Conservation (phyloP, 2,888 invertebrate species). For the Nymphalis urticae region DNA sequence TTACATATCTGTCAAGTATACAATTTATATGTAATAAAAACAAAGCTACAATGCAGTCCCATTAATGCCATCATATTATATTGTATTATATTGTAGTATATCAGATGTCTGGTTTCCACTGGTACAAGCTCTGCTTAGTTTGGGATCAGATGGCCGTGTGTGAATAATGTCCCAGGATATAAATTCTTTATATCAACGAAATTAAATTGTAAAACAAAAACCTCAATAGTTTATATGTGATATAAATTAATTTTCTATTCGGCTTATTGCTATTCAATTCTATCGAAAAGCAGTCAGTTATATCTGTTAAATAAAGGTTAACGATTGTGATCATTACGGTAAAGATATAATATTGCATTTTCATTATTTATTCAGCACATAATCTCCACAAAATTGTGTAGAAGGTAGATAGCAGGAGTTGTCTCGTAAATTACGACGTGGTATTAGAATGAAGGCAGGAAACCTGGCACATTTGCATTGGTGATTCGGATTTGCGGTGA, state of each 20-base stretch:
- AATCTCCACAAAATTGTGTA: slow-evolving; percentile 76
- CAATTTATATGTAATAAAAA: slow-evolving; percentile 19
- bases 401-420: slow-evolving; percentile 71
- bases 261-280: neutral
- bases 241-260: slow-evolving; percentile 13
- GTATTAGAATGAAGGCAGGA: slow-evolving; percentile 70
- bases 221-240: neutral
- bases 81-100: too few relatives aligned
- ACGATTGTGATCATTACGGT: slow-evolving; percentile 37
- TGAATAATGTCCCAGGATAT: too few relatives aligned
- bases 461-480: slow-evolving; percentile 75
- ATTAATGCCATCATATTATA: slow-evolving; percentile 26
- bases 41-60: slow-evolving; percentile 19
- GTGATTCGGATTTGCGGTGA: slow-evolving; percentile 76
- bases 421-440: slow-evolving; percentile 73
- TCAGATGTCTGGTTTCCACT: too few relatives aligned
- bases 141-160: too few relatives aligned
- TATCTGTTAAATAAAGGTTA: slow-evolving; percentile 32
- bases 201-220: slow-evolving; percentile 4
- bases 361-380: slow-evolving; percentile 71
- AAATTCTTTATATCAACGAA: slow-evolving; percentile 23
- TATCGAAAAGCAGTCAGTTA: slow-evolving; percentile 22
- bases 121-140: too few relatives aligned
- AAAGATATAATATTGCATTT: slow-evolving; percentile 58
- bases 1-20: slow-evolving; percentile 15